Base-by-base conservation (phyloP, 2,888 invertebrate genomes). In the Alloscopus bannaensis region DNA sequence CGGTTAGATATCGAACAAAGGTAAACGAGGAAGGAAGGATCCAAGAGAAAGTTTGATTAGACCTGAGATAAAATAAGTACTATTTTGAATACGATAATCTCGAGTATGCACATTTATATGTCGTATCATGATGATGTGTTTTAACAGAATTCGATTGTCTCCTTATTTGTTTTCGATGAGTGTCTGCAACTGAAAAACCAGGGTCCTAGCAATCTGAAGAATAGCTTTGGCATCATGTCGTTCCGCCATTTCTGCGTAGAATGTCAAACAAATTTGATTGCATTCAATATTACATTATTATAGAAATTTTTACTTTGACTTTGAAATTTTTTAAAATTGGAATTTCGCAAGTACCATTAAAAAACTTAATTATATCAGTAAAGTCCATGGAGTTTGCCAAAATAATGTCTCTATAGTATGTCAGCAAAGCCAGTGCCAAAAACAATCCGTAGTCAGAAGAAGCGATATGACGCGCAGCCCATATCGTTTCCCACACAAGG, bases 331-430 rank as follows among this genome's bases (percentile, higher is more conserved):
- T n/a, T n/a, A n/a, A n/a, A n/a, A n/a, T 42, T 57, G 1, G 47
- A 60, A 28, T 42, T 2, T 13, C 22, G 90, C 87, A n/a, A n/a
- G n/a, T n/a, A 97, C 97, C 97, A 89, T 98, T 98, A 88, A 98
- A 98, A 89, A 98, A 98, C 88, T 97, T 97, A 88, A 98, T 98
- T 88, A 98, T 96, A 88, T 98, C 98, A 0, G 98, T 98, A 88
- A 98, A 98, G 89, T 98, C 97, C 97, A 98, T 98, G 86, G 94
- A 92, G 89, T 98, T 98, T 66, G 96, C 94, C 50, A 98, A 90
- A 81, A 98, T 97, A 86, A 98, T 96, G 88, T 97, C 97, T 45
- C 97, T 90, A 88, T 98, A 98, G 55, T 95, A 95, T 89, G 97
- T 95, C 18, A 98, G 91, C 78, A 98, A 89, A 0, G 97, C 96